These are phyloP conservation scores for Actias luna DNA, from an alignment of 2,888 invertebrate genomes.

Conservation along the genomic window DNA sequence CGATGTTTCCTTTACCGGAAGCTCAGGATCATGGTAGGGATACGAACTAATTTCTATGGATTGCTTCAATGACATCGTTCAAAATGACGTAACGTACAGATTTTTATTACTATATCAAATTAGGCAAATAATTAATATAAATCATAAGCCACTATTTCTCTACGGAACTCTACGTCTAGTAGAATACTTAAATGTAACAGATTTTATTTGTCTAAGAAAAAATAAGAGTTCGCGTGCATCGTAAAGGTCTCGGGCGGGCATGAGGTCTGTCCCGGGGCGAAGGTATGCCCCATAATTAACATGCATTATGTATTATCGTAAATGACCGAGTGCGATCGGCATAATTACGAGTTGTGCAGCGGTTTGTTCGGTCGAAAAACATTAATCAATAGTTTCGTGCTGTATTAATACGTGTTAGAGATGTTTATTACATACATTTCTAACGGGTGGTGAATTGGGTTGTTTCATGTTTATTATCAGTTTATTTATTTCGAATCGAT, in stretches of 20 bases:
- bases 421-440: slow-evolving; percentile 66
- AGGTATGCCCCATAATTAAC: slow-evolving; percentile 72
- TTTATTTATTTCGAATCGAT: slow-evolving; percentile 52
- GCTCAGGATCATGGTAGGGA: too few species aligned
- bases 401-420: slow-evolving; percentile 68
- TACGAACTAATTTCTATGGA: too few species aligned
- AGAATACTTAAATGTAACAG: too few species aligned
- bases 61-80: too few species aligned
- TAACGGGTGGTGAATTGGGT: slow-evolving; percentile 59
- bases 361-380: slow-evolving; percentile 16
- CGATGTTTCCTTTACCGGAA: too few species aligned
- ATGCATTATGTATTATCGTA: slow-evolving; percentile 80
- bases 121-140: too few species aligned
- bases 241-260: slow-evolving; percentile 17
- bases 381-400: slow-evolving; percentile 71
- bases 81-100: too few species aligned
- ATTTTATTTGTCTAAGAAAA: slow-evolving; percentile 8
- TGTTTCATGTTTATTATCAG: slow-evolving; percentile 54
- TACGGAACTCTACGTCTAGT: too few species aligned
- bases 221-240: slow-evolving; percentile 14
- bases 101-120: too few species aligned
- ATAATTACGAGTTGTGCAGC: slow-evolving; percentile 64
- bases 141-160: too few species aligned
- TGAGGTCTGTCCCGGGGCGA: slow-evolving; percentile 57
- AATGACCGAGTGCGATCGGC: slow-evolving; percentile 70